Evolutionary conservation across 53 echinoderm and acorn worm genomes (phyloP).

Genomic region (Zoroaster sp.): DNA sequence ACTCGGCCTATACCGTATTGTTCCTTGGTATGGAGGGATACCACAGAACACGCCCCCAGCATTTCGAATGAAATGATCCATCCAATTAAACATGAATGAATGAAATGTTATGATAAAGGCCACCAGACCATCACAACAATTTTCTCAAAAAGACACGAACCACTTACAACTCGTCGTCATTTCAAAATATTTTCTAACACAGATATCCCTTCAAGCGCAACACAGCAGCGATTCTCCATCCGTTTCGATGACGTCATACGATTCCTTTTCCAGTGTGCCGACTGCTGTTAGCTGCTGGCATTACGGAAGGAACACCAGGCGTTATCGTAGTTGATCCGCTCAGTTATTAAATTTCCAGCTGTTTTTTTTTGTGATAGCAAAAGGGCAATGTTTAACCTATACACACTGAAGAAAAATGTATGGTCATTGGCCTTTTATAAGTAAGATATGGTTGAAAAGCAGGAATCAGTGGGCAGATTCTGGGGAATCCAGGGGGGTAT

Average conservation of each 20-base stretch:
- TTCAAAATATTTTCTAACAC: not conserved
- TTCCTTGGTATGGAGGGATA: no score
- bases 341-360: slow-evolving; percentile 52
- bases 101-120: no score
- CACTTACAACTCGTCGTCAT: not conserved
- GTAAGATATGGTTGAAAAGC: not conserved
- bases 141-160: not conserved
- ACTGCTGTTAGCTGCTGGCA: slow-evolving; percentile 14
- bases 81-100: no score
- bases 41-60: no score
- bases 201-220: not conserved
- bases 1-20: no score
- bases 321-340: not conserved
- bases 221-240: not conserved
- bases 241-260: slow-evolving; percentile 19
- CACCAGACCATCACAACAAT: no score
- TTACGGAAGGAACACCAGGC: not conserved
- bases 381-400: not conserved
- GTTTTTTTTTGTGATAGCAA: slow-evolving; percentile 15
- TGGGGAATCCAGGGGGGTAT: no score
- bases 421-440: slow-evolving; percentile 27
- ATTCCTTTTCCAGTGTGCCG: not conserved
- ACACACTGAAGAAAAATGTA: not conserved
- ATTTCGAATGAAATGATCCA: no score
- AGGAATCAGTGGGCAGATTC: no score